A percentile compares a stretch with the other conserved stretches of the same genome.
phyloP scores from a whole-genome alignment of 2,888 invertebrate species.

The Tenthredo distinguenda region DNA sequence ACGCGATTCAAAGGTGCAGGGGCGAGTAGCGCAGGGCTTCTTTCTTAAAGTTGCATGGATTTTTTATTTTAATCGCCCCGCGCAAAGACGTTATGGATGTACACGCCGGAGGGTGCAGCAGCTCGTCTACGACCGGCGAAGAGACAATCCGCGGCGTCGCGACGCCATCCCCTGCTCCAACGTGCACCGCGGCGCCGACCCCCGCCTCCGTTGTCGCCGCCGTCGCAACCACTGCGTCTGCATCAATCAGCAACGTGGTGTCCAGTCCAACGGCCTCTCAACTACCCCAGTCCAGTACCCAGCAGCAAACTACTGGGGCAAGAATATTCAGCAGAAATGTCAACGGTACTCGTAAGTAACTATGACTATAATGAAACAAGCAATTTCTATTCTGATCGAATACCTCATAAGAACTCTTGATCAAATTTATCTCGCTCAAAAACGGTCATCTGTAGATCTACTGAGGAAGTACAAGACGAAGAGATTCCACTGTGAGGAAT shows the following conservation, averaged over 20 bases:
- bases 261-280: slow-evolving; percentile 63
- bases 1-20: not conserved
- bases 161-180: slow-evolving; percentile 70
- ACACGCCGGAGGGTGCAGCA: slow-evolving; percentile 60
- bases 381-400: not conserved
- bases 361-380: not conserved
- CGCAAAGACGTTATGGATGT: slow-evolving; percentile 63
- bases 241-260: slow-evolving; percentile 62
- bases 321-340: slow-evolving; percentile 76
- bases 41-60: slow-evolving; percentile 44
- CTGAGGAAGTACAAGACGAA: not conserved
- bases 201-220: slow-evolving; percentile 54
- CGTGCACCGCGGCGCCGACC: slow-evolving; percentile 53
- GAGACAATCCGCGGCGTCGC: slow-evolving; percentile 69
- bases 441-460: not conserved
- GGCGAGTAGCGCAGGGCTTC: not conserved
- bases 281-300: slow-evolving; percentile 40
- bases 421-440: not conserved
- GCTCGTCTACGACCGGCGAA: slow-evolving; percentile 62
- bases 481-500: not conserved
- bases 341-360: slow-evolving; percentile 76
- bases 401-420: not conserved
- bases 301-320: slow-evolving; percentile 61
- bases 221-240: slow-evolving; percentile 58
- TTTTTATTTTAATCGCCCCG: slow-evolving; percentile 40